Conservation (phyloP, 2,113 vertebrate species). For the Madoqua kirkii region DNA sequence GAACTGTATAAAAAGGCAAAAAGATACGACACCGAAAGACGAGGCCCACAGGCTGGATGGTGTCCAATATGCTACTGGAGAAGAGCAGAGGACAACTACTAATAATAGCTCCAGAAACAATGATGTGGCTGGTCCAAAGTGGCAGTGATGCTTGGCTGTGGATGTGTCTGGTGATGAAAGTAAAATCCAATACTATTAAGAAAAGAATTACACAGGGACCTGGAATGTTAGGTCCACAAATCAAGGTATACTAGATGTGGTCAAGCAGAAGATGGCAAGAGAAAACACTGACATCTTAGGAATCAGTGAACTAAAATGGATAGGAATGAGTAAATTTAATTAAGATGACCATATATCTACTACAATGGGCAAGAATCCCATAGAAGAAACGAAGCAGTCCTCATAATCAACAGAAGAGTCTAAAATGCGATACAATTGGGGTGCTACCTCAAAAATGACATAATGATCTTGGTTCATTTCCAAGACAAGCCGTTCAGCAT, state of each 20-base stretch:
- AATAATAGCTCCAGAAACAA: neutral
- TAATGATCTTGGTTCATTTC: neutral
- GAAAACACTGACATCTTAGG: neutral
- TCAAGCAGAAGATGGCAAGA: neutral
- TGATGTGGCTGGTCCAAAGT: neutral
- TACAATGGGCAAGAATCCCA: neutral
- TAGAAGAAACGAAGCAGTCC: neutral
- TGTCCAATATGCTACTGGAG: neutral
- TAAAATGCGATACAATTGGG: neutral
- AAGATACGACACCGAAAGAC: neutral
- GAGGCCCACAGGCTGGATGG: neutral
- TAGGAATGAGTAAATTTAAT: neutral
- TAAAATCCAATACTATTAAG: neutral
- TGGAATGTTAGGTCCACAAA: neutral
- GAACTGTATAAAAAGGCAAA: neutral
- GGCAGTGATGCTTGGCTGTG: fast-evolving
- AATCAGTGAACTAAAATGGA: neutral
- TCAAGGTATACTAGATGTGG: neutral
- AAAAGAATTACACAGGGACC: neutral
- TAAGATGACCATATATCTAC: neutral
- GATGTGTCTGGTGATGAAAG: neutral
- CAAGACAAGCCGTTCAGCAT: neutral
- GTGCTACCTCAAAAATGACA: neutral
- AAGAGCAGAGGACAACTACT: neutral
- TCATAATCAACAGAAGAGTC: neutral